These are phyloP conservation scores for Podarcis lilfordi DNA, from an alignment of 2,797 vertebrate species.

Conservation along the genomic window DNA sequence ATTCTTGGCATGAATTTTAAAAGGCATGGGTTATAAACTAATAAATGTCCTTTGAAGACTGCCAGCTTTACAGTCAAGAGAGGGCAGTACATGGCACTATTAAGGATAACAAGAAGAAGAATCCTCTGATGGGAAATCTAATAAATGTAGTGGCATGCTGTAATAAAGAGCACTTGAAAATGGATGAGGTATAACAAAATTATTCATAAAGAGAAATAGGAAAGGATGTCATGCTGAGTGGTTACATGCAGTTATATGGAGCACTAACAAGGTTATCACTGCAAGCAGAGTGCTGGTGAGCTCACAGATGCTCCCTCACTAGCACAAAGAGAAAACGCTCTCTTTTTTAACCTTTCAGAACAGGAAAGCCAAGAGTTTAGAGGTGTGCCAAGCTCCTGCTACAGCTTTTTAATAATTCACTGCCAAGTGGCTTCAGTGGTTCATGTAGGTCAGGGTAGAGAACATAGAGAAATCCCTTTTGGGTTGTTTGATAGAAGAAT, in stretches of 20 bases:
- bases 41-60: conserved; percentile 71
- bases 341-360: conserved; percentile 64
- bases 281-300: conserved; percentile 72
- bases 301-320: conserved; percentile 76
- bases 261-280: conserved; percentile 80
- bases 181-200: conserved; percentile 84
- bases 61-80: conserved; percentile 69
- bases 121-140: conserved; percentile 79
- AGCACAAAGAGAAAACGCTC: conserved; percentile 65
- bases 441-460: conserved; percentile 73
- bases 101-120: conserved; percentile 78
- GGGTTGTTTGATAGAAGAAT: conserved; percentile 63
- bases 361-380: conserved; percentile 69
- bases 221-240: conserved; percentile 80
- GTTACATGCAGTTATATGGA: conserved; percentile 79
- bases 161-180: conserved; percentile 81
- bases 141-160: conserved; percentile 78
- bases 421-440: conserved; percentile 73
- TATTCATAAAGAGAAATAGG: conserved; percentile 84
- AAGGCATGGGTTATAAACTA: conserved; percentile 69
- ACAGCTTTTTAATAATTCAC: conserved; percentile 80
- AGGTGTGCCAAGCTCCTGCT: conserved; percentile 75
- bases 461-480: conserved; percentile 66
- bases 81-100: conserved; percentile 71
- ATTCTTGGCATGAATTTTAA: conserved; percentile 71